Base-by-base conservation (phyloP, 2,888 invertebrate species). In the Cheilosia urbana region DNA sequence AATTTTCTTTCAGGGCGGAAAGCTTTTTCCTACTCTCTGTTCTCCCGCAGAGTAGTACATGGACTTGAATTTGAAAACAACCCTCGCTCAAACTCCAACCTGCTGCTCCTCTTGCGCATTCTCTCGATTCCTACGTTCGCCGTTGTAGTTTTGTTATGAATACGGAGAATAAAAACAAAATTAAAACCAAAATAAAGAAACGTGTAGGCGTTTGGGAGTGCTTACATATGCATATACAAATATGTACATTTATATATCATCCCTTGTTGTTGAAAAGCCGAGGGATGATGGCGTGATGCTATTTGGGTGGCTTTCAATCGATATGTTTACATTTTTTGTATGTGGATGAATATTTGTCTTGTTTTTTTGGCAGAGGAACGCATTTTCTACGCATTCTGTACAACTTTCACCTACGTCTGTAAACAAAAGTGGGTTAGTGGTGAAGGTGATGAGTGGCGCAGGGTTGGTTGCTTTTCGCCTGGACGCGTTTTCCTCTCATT, bases 141-240 rank as follows among this genome's bases (percentile, higher is more conserved):
- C 5, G 34, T 72, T 40, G 47, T 68, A 37, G 37, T 37, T 37
- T 85, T 85, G 85, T 85, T 85, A 81, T 85, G 85, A 85, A 85
- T 42, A 62, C 45, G 37, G 60, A 89, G 90, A 90, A 90, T 83
- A 89, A 89, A 88, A 90, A 90, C 91, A 90, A 89, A 90, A 85
- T 85, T 66, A 51, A 68, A 81, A 77, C 62, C 76, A 85, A 81
- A 85, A 81, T 81, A 85, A 66, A 76, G 65, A 47, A 40, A 2
- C 40, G 66, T 72, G 85, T 81, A 65, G 76, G 81, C 68, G 85
- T 68, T 30, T 40, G 34, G 19, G 13, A 47, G 63, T 49, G 63
- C 19, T 37, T 37, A 11, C 4, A 37, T 37, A 4, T 37, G 7
- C 30, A 30, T 30, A 30, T 30, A 30, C 30, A 30, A n/a, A n/a